Evolutionary conservation across 2,888 invertebrate species (phyloP), one percentile per base, ranked within the genome.

Genomic region (Mythimna pallens): DNA sequence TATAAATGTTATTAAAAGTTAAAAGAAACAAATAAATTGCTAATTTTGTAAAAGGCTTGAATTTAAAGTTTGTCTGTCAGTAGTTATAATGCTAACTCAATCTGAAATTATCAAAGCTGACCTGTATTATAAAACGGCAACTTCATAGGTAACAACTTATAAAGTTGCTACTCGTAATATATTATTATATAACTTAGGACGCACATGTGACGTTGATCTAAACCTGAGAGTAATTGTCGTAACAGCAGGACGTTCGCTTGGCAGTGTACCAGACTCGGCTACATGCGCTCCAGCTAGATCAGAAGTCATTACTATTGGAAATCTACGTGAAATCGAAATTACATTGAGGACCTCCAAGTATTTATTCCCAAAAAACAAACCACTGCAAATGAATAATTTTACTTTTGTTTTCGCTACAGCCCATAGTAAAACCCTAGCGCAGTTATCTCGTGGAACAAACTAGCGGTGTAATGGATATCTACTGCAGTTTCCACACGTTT

Each of bases 401-500:
- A 17, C 12, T 36, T 66, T 77, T 25, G 43, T 55, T 70, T 75
- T 76, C 50, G 22, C 68, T 62, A 22, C 17, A 80, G 63, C n/a
- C 36, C 65, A 36, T 61, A 34, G 25, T 59, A 36, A 63, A 70
- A 76, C 43, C 43, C 36, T 66, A 63, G 43, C 14, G 17, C 12
- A 43, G 65, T 58, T 70, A 81, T 76, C 52, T 80, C 52, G 59
- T 78, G 63, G 30, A 82, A 70, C 68, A 76, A 83, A 76, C 71
- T 70, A 75, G 59, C 50, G 58, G 55, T 71, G 76, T 75, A 85
- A 75, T 77, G 77, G 70, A 80, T 77, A 77, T 80, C 59, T 80
- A 78, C 74, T 65, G 73, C 73, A 72, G 85, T 85, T 86, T 82
- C 81, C 82, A 85, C 84, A 81, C 84, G 86, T 88, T 78, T 76